A percentile compares a stretch with the other conserved stretches of the same genome.
Conservation (phyloP, 2,113 vertebrate species). For the Alexandromys fortis region DNA sequence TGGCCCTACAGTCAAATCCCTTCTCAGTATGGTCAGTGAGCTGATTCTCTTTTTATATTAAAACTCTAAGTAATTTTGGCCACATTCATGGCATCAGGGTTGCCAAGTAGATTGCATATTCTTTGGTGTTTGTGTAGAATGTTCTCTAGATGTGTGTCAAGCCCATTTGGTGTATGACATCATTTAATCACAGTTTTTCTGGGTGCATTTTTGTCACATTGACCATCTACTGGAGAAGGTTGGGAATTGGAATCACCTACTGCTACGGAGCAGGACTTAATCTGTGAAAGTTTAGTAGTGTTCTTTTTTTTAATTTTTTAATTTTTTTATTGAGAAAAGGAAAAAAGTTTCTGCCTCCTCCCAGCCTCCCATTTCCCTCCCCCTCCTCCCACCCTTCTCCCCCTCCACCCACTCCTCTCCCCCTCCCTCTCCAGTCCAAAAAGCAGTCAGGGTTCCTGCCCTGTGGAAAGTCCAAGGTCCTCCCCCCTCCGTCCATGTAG, state of each 20-base stretch:
- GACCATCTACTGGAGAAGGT: background rate
- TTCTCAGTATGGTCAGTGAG: slow-evolving; percentile 87
- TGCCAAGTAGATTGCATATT: background rate
- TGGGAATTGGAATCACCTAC: background rate
- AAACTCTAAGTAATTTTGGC: slow-evolving; percentile 94
- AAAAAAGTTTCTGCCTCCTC: too few relatives aligned
- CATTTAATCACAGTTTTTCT: background rate
- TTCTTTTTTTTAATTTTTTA: background rate
- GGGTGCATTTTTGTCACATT: background rate
- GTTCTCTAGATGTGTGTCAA: background rate
- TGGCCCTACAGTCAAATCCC: slow-evolving; percentile 78
- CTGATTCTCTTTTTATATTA: slow-evolving; percentile 86
- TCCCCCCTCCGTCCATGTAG: too few relatives aligned
- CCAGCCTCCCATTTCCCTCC: too few relatives aligned
- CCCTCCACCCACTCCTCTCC: too few relatives aligned
- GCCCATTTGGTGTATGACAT: background rate
- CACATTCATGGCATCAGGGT: slow-evolving; percentile 96
- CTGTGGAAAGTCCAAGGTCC: too few relatives aligned
- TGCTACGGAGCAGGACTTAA: background rate
- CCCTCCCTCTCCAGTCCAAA: too few relatives aligned
- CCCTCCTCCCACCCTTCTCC: too few relatives aligned
- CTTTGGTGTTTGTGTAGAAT: background rate
- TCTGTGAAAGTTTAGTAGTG: background rate
- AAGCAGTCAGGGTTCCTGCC: too few relatives aligned
- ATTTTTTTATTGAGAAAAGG: too few relatives aligned